A percentile compares a stretch with the other conserved stretches of the same genome.
Evolutionary conservation across 1,140 invertebrate genomes (phyloP).

Genomic region (Pseudoatta argentina): DNA sequence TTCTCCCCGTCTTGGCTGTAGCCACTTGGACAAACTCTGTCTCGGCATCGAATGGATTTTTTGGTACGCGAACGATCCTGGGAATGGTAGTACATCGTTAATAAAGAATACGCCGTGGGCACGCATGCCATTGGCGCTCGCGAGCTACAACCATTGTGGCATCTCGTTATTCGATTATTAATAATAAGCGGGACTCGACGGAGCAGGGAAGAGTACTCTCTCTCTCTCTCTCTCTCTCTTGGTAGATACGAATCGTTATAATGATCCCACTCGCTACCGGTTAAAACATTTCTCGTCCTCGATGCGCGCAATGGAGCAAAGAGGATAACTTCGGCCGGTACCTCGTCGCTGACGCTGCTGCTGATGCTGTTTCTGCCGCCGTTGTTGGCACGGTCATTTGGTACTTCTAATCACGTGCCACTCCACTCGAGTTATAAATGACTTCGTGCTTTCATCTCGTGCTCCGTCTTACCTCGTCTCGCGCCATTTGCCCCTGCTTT

Average conservation of each 20-base stretch:
- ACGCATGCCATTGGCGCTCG: constrained; percentile 78
- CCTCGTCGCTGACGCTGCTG: constrained; percentile 43
- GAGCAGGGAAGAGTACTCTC: constrained; percentile 56
- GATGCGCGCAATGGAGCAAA: constrained; percentile 9
- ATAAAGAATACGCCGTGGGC: constrained; percentile 82
- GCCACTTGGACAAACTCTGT: constrained; percentile 54
- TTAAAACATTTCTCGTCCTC: constrained; percentile 78
- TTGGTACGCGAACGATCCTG: constrained; percentile 74
- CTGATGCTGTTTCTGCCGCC: constrained; percentile 41
- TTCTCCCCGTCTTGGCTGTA: constrained; percentile 64
- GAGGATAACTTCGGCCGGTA: constrained; percentile 12
- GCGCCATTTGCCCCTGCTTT: constrained; percentile 54
- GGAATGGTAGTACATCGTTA: constrained; percentile 81
- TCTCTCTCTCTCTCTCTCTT: constrained; percentile 28
- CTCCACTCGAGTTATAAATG: constrained; percentile 77
- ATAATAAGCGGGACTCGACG: constrained; percentile 78
- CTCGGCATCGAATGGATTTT: constrained; percentile 72
- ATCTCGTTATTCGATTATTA: constrained; percentile 85
- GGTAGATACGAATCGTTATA: constrained; percentile 84
- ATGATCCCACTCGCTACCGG: constrained; percentile 83
- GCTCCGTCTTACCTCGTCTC: constrained; percentile 67
- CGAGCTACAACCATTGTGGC: constrained; percentile 63
- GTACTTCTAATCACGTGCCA: constrained; percentile 78
- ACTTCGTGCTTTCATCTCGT: constrained; percentile 74
- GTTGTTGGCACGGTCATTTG: constrained; percentile 70